A percentile compares a stretch with the other conserved stretches of the same genome.
Evolutionary conservation across 2,888 invertebrate species (phyloP).

Genomic region (Drosophila affinis): DNA sequence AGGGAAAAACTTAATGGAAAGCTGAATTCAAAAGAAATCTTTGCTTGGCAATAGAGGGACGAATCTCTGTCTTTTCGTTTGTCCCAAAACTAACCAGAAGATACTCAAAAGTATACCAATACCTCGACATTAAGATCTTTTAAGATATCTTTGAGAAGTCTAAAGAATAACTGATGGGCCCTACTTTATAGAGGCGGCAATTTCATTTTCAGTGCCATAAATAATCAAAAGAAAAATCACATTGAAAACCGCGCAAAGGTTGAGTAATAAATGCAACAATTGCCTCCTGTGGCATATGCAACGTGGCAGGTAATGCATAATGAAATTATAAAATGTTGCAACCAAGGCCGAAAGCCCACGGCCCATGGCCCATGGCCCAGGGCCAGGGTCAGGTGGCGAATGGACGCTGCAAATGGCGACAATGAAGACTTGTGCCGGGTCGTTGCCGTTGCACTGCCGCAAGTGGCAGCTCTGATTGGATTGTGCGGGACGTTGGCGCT

Average conservation of each 20-base stretch:
- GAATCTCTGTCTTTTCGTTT: too few relatives aligned
- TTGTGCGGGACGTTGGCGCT: constrained; percentile 1
- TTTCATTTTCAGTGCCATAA: background rate
- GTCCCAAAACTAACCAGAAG: too few relatives aligned
- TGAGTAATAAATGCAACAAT: constrained; percentile 1
- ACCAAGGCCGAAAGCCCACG: background rate
- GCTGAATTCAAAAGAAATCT: too few relatives aligned
- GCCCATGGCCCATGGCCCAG: constrained; percentile 11
- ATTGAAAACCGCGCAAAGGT: background rate
- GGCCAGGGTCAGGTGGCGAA: background rate
- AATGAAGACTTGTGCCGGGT: constrained; percentile 47
- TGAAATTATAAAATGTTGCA: constrained; percentile 61
- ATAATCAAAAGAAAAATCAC: background rate
- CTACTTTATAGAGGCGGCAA: background rate
- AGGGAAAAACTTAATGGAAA: too few relatives aligned
- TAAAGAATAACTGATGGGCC: too few relatives aligned
- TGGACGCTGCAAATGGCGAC: background rate
- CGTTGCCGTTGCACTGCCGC: background rate
- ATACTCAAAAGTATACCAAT: too few relatives aligned
- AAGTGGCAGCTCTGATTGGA: constrained; percentile 30
- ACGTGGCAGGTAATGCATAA: constrained; percentile 52
- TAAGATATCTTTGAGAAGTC: too few relatives aligned
- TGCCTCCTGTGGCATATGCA: background rate
- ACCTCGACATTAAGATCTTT: too few relatives aligned
- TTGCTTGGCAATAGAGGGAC: too few relatives aligned